A percentile compares a stretch with the other conserved stretches of the same genome.
Conservation (phyloP, 2,888 invertebrate species). For the Sicus ferrugineus region DNA sequence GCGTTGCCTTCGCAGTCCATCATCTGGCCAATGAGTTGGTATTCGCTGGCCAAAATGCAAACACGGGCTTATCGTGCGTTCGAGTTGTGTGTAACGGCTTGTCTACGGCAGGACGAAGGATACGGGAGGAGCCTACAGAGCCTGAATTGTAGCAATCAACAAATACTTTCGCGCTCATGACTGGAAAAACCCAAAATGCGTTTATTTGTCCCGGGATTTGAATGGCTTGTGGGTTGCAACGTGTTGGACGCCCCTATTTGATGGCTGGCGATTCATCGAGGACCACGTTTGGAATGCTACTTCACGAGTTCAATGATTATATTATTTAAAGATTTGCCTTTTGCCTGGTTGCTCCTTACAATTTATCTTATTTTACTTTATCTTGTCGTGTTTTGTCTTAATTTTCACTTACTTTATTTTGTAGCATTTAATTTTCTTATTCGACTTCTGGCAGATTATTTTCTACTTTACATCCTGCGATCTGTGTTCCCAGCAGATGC, state of each 20-base stretch:
- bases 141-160: constrained; percentile 38
- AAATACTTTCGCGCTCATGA: constrained; percentile 45
- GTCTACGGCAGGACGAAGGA: background rate
- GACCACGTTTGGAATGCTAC: background rate
- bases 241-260: background rate
- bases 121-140: too few species aligned
- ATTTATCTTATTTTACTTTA: too few species aligned
- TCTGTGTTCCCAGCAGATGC: too few species aligned
- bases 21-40: background rate
- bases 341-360: too few species aligned
- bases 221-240: background rate
- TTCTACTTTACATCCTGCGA: background rate
- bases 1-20: background rate
- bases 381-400: too few species aligned
- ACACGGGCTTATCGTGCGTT: too few species aligned
- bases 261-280: constrained; percentile 12
- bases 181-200: constrained; percentile 40
- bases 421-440: too few species aligned
- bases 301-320: too few species aligned
- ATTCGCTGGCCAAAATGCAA: background rate
- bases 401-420: too few species aligned
- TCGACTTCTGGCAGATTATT: background rate
- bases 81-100: too few species aligned
- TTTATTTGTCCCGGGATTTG: constrained; percentile 28
- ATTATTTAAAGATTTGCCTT: too few species aligned